Base-by-base conservation (phyloP, 2,113 vertebrate species). In the Rousettus leschenaultii region DNA sequence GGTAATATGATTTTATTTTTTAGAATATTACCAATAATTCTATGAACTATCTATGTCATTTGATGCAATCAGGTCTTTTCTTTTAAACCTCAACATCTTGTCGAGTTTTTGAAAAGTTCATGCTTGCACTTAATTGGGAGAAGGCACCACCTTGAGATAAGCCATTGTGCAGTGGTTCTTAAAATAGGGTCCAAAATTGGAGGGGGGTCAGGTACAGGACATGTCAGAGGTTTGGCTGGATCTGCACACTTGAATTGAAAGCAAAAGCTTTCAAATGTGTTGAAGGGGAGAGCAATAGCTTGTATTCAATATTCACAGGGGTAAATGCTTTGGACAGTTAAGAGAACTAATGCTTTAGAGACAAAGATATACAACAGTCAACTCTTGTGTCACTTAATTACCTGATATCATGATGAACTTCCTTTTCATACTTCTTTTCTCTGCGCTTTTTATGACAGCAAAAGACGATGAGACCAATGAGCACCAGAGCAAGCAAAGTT, bases 341-440 rank as follows among this genome's bases (percentile, higher is more conserved):
- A 38, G n/a, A 51, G 48, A 91, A 86, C 8, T 12, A 77, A 63
- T 6, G 22, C n/a, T 70, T 55, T 30, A 73, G 10, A 90, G 21
- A 96, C 4, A 33, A 4, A n/a, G 8, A 7, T n/a, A 28, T 6
- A 5, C 19, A 33, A 45, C 57, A 51, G 55, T 21, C 21, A 61
- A 33, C 19, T 86, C 65, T 22, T 48, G 0, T 19, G 78, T 51
- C 51, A 68, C 33, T 43, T 63, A 2, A 1, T 97, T 98, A 99
- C 99, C 99, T 99, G 97, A 99, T 99, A 95, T 99, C 99, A 59
- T 99, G 99, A 95, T 99, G 99, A 71, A 99, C 99, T 98, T 99
- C 99, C 96, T 99, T 99, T 98, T 99, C 99, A 0, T 99, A 99
- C 97, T 99, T 99, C 98, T 99, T 99, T 97, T 98, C 99, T 97